Evolutionary conservation across 1,140 invertebrate species (phyloP).

Genomic region (Euwallacea similis): DNA sequence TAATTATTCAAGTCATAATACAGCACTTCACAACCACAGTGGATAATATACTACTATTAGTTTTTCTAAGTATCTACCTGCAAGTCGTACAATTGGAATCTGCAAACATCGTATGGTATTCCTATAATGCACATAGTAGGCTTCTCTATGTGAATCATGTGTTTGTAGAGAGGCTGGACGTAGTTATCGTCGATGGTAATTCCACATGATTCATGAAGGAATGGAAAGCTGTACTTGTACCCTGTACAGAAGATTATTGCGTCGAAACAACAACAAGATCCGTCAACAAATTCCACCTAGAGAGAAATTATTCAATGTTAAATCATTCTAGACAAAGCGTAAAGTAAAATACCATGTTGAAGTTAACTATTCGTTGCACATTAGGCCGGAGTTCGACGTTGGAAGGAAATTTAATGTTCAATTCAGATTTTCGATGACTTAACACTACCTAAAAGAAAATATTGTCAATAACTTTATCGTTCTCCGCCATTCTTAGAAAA

Average conservation of each 20-base stretch:
- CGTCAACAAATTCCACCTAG: conserved; percentile 55
- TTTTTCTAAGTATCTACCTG: conserved; percentile 57
- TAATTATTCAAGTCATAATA: too few species aligned
- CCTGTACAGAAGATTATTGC: conserved; percentile 67
- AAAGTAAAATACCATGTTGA: conserved; percentile 36
- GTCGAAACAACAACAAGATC: conserved; percentile 58
- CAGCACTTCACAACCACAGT: too few species aligned
- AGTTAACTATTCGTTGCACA: conserved; percentile 42
- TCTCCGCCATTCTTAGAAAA: too few species aligned
- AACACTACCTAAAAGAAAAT: conserved; percentile 55
- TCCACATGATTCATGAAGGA: conserved; percentile 60
- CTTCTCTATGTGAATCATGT: conserved; percentile 67
- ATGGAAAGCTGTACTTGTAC: conserved; percentile 65
- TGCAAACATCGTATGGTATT: conserved; percentile 62
- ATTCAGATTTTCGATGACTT: conserved; percentile 58
- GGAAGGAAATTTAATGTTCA: conserved; percentile 53
- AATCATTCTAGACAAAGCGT: too few species aligned
- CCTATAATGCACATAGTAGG: conserved; percentile 70
- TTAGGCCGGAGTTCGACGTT: conserved; percentile 56
- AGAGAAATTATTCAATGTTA: background rate
- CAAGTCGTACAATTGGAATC: conserved; percentile 71
- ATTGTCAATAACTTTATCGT: too few species aligned
- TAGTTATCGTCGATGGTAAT: conserved; percentile 62
- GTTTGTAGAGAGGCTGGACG: conserved; percentile 69
- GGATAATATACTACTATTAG: too few species aligned